These are phyloP conservation scores for Ptychoptera contaminata DNA, from an alignment of 2,888 invertebrate species.

Conservation along the genomic window DNA sequence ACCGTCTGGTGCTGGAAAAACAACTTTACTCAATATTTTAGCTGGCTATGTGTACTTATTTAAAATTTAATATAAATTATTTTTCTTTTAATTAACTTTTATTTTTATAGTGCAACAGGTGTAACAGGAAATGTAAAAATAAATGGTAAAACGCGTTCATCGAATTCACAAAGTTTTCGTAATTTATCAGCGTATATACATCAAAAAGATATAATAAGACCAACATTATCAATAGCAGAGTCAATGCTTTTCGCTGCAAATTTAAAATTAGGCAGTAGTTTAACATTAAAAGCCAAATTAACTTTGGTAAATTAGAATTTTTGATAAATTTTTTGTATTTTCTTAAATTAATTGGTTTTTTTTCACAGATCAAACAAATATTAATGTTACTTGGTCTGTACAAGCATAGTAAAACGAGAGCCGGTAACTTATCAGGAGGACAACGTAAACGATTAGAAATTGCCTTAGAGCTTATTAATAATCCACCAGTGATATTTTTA, in stretches of 20 bases:
- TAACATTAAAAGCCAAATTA: slow-evolving; percentile 48
- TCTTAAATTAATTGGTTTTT: slow-evolving; percentile 2
- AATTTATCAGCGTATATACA: slow-evolving; percentile 74
- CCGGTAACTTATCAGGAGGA: slow-evolving; percentile 65
- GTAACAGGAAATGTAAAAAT: slow-evolving; percentile 54
- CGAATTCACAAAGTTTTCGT: slow-evolving; percentile 48
- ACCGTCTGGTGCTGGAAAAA: slow-evolving; percentile 62
- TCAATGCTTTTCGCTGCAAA: slow-evolving; percentile 71
- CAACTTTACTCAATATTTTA: slow-evolving; percentile 75
- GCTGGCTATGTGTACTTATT: slow-evolving; percentile 73
- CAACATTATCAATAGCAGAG: slow-evolving; percentile 62
- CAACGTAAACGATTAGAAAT: slow-evolving; percentile 70
- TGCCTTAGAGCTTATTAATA: slow-evolving; percentile 68
- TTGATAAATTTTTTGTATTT: slow-evolving; percentile 3
- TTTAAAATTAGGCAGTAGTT: slow-evolving; percentile 58
- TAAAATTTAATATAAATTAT: background rate
- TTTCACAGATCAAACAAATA: slow-evolving; percentile 52
- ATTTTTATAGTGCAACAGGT: slow-evolving; percentile 42
- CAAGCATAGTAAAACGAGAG: slow-evolving; percentile 49
- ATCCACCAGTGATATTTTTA: slow-evolving; percentile 74
- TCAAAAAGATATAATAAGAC: slow-evolving; percentile 62
- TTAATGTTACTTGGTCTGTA: slow-evolving; percentile 55
- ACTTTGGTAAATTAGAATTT: slow-evolving; percentile 40
- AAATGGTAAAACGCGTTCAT: slow-evolving; percentile 43
- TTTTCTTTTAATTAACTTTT: slow-evolving; percentile 1